Evolutionary conservation across 2,797 vertebrate genomes (phyloP), one percentile per base, ranked within the genome.

Genomic region (Melanotaenia pygmaea): DNA sequence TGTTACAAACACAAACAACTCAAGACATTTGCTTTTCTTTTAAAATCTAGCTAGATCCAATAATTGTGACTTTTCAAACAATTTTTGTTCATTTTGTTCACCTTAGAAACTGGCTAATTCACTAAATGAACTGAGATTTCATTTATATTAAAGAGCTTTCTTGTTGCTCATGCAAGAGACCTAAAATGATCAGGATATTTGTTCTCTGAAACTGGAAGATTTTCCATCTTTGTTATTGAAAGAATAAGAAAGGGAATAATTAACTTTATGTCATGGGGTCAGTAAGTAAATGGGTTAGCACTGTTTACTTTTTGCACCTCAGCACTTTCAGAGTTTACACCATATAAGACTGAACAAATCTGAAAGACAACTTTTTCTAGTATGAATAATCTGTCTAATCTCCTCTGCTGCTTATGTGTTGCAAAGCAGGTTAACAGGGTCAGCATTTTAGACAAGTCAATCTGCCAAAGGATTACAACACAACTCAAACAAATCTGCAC

Each of bases 401-500:
- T 61, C 24, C 35, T 3, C 3, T 45, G 59, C 18, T 69, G 47
- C 54, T 64, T 58, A n/a, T 59, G 28, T 58, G 18, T n/a, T 69
- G 45, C 53, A 28, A 26, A 70, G 65, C 34, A 58, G 11, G 11
- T 57, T 67, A 70, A 65, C 70, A 66, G 62, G 56, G 43, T 70
- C 62, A 65, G 34, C 45, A 28, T 60, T 0, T 5, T 58, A 37
- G 64, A 59, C 9, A 59, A 67, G 66, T 78, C 66, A 3, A 43
- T 70, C 62, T 70, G 60, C 68, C 51, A 28, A 73, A 57, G 22
- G 20, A 64, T 63, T 76, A 43, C 51, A 32, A 43, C 71, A 50
- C 32, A 69, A 69, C 60, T 63, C 40, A 85, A 81, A 84, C 74
- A 82, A 72, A 70, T 47, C 66, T 50, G 70, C 45, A 24, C 58